Evolutionary conservation across 2,888 invertebrate genomes (phyloP).

Genomic region (Dysmachus trigonus): DNA sequence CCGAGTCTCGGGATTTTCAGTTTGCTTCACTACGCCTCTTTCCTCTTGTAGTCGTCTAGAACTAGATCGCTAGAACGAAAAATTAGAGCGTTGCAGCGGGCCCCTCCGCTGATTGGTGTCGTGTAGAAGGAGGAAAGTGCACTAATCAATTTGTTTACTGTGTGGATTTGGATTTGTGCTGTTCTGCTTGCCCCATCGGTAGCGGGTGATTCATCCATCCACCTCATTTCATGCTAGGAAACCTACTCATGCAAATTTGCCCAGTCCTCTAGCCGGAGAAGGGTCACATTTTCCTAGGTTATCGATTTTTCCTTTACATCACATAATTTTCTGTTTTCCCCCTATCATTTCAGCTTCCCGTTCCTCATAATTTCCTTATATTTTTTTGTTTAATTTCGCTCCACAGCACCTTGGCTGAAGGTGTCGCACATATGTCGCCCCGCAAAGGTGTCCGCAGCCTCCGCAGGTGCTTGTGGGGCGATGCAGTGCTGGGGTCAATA

Average conservation of each 20-base stretch:
- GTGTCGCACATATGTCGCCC: not conserved
- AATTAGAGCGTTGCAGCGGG: not conserved
- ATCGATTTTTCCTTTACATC: constrained; percentile 35
- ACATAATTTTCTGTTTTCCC: not conserved
- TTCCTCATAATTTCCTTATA: not conserved
- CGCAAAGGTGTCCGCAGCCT: not conserved
- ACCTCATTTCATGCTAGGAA: constrained; percentile 17
- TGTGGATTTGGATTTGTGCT: constrained; percentile 1
- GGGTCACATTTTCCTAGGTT: constrained; percentile 5
- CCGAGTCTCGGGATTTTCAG: not conserved
- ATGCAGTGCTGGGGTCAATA: constrained; percentile 27
- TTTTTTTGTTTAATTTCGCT: not conserved
- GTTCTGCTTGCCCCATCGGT: constrained; percentile 5
- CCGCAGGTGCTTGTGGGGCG: not conserved
- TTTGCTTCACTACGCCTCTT: constrained; percentile 18
- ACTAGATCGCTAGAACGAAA: not conserved
- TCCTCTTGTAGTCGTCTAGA: not conserved
- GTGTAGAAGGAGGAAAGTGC: constrained; percentile 11
- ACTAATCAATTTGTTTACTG: constrained; percentile 24
- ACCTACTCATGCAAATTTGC: not conserved
- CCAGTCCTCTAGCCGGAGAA: not conserved
- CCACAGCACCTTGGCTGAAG: not conserved
- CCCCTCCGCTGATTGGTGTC: not conserved
- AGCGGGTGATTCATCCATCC: not conserved
- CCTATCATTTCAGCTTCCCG: not conserved